Evolutionary conservation across 2,888 invertebrate species (phyloP).

Genomic region (Perizoma affinitatum): DNA sequence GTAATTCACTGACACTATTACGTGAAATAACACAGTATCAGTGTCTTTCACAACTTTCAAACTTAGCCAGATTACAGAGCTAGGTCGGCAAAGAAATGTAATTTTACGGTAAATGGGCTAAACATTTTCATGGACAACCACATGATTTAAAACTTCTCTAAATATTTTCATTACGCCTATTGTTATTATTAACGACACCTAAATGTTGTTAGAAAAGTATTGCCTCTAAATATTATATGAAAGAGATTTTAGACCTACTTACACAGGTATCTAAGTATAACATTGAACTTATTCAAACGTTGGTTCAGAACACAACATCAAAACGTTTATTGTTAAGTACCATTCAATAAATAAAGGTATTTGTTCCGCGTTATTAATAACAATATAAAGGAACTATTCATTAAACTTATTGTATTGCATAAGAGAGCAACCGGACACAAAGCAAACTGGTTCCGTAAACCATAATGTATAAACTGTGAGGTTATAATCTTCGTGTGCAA

Average conservation of each 20-base stretch:
- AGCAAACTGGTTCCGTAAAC: slow-evolving; percentile 47
- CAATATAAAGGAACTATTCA: slow-evolving; percentile 57
- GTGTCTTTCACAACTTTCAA: too few relatives aligned
- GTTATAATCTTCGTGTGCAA: slow-evolving; percentile 63
- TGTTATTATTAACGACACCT: slow-evolving; percentile 78
- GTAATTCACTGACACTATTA: too few relatives aligned
- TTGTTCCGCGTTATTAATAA: slow-evolving; percentile 47
- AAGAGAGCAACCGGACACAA: slow-evolving; percentile 71
- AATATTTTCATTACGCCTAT: slow-evolving; percentile 77
- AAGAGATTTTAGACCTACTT: slow-evolving; percentile 76
- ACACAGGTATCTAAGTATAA: slow-evolving; percentile 63
- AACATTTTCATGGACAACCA: slow-evolving; percentile 60
- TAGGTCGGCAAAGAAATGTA: too few relatives aligned
- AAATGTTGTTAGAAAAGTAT: slow-evolving; percentile 81
- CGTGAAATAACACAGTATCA: too few relatives aligned
- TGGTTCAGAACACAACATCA: slow-evolving; percentile 58
- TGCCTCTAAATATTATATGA: slow-evolving; percentile 79
- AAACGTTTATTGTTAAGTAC: slow-evolving; percentile 70
- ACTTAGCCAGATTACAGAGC: too few relatives aligned
- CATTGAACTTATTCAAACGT: slow-evolving; percentile 62
- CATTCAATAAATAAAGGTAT: slow-evolving; percentile 61
- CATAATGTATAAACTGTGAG: slow-evolving; percentile 34
- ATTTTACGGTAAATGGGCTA: slow-evolving; percentile 34
- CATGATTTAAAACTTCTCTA: slow-evolving; percentile 67
- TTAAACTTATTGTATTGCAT: slow-evolving; percentile 45